Evolutionary conservation across 2,113 vertebrate genomes (phyloP).

Genomic region (Marmota monax): DNA sequence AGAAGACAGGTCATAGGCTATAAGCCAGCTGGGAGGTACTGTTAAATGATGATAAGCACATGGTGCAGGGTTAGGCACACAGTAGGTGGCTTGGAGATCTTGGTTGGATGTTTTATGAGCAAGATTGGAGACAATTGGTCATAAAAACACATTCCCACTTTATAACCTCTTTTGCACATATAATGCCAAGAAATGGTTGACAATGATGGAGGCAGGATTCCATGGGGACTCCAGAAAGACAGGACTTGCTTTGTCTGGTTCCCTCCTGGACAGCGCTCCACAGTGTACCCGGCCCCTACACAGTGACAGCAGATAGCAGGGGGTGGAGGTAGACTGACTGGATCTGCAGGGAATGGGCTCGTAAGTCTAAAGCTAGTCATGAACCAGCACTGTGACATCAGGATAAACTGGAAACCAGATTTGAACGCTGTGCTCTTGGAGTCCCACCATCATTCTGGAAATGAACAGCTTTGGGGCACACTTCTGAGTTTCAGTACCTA

Average conservation of each 20-base stretch:
- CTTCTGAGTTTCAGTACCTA: slow-evolving; percentile 21
- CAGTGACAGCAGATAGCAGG: too few relatives aligned
- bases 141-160: slow-evolving; percentile 12
- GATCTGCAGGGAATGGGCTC: background rate
- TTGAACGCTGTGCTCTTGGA: background rate
- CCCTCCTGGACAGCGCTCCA: background rate
- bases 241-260: background rate
- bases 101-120: background rate
- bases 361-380: background rate
- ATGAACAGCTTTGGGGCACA: background rate
- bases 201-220: background rate
- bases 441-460: background rate
- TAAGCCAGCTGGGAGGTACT: background rate
- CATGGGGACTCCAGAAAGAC: background rate
- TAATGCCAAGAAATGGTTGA: background rate
- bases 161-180: background rate
- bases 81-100: background rate
- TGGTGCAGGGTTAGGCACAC: background rate
- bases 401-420: background rate
- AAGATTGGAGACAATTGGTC: background rate
- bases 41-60: background rate
- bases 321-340: background rate
- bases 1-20: background rate
- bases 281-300: background rate
- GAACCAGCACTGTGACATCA: background rate